Evolutionary conservation across 2,113 vertebrate genomes (phyloP), one percentile per base, ranked within the genome.

Genomic region (Urocynchramus pylzowi): DNA sequence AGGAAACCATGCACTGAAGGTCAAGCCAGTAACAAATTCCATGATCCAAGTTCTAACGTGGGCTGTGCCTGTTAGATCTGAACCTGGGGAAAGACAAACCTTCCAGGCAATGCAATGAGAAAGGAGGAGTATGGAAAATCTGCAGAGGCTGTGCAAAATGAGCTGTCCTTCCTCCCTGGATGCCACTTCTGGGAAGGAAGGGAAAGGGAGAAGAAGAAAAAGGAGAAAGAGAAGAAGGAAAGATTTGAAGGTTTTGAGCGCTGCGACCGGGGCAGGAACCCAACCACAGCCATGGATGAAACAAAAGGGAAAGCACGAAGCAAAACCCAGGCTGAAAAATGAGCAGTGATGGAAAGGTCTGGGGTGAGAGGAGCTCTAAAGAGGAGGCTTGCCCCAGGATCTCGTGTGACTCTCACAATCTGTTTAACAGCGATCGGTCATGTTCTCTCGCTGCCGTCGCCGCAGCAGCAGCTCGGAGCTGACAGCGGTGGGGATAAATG

Each of bases 341-440:
- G 94, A 95, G 28, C 49, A 50, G 74, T 24, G 90, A 96, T 79
- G 89, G 90, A 52, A 80, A 90, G 95, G 95, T 95, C 94, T 76
- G 33, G 92, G 94, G 84, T 96, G 85, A 88, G 84, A 84, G 70
- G 35, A 60, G 85, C 87, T 53, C 39, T 93, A 57, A 91, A 91
- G 84, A 91, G 53, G 63, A 88, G 87, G 89, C 97, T 95, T 96
- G 94, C 93, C 93, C 98, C 98, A 98, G 97, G 97, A 97, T 98
- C 97, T 97, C 77, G 98, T 98, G 97, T 98, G 98, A 98, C 97
- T 89, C 97, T 92, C 93, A 86, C 97, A 98, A 97, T 97, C 98
- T 98, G 98, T 97, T 94, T 91, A 97, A 96, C 63, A 85, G 93
- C 76, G 57, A 91, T 95, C 45, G 78, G 96, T 95, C 93, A 73